These are phyloP conservation scores for Mesembrinibis cayennensis DNA, from an alignment of 2,113 vertebrate genomes.

Conservation along the genomic window DNA sequence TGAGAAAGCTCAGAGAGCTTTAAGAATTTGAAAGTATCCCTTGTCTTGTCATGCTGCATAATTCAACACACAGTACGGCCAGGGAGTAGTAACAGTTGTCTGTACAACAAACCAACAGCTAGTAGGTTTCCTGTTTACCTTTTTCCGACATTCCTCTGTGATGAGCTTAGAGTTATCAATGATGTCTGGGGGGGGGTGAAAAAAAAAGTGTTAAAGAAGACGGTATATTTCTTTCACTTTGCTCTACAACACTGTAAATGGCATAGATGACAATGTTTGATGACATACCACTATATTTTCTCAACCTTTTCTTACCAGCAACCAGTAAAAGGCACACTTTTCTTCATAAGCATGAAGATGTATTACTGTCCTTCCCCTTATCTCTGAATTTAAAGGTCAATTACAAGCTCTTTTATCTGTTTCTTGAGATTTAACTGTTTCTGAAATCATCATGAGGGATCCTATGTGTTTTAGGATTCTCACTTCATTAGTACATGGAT, in stretches of 20 bases:
- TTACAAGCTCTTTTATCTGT: not conserved
- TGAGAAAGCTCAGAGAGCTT: not conserved
- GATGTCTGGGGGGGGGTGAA: conserved; percentile 77
- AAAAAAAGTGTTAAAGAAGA: not conserved
- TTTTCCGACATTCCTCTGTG: conserved; percentile 89
- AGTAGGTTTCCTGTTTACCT: conserved; percentile 71
- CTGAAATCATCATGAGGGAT: not conserved
- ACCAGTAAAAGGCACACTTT: not conserved
- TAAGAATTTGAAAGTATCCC: not conserved
- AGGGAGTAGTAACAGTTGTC: not conserved
- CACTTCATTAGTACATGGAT: not conserved
- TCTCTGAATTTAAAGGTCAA: not conserved
- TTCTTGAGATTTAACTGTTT: not conserved
- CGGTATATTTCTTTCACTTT: not conserved
- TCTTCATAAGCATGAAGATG: not conserved
- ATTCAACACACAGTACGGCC: not conserved
- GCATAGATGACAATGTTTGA: not conserved
- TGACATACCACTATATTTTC: not conserved
- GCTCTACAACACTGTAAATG: not conserved
- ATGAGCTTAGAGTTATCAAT: conserved; percentile 95
- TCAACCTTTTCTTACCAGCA: not conserved
- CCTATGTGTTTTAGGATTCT: not conserved
- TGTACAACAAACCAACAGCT: not conserved
- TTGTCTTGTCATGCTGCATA: not conserved
- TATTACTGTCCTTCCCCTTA: not conserved